These are phyloP conservation scores for Drosophila mimica DNA, from an alignment of 2,888 invertebrate species.

Conservation along the genomic window DNA sequence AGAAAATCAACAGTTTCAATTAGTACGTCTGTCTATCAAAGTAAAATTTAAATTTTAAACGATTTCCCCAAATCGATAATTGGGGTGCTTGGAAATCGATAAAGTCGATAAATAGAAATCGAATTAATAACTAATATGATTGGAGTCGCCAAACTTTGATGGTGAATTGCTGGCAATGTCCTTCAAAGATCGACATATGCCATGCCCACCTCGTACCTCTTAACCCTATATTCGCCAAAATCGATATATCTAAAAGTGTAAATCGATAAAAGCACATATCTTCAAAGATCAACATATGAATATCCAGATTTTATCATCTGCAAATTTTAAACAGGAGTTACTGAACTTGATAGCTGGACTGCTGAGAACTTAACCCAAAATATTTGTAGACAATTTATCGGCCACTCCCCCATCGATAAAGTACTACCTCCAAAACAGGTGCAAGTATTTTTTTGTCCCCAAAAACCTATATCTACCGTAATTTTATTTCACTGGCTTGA, in stretches of 20 bases:
- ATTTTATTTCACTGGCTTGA: background rate
- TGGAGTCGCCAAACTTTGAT: background rate
- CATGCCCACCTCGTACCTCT: background rate
- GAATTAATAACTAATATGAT: background rate
- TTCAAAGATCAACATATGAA: background rate
- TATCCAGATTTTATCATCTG: background rate
- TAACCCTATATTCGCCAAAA: background rate
- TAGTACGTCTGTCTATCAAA: background rate
- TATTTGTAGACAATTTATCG: background rate
- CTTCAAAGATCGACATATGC: background rate
- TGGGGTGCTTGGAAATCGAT: background rate
- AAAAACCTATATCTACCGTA: background rate
- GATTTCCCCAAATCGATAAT: too few species aligned
- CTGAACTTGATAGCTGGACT: background rate
- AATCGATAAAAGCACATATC: background rate
- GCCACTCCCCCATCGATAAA: too few species aligned
- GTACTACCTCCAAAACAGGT: background rate
- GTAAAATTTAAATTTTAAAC: too few species aligned
- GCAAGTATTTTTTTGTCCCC: background rate
- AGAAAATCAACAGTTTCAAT: background rate
- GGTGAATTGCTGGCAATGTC: background rate
- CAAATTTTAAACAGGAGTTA: background rate
- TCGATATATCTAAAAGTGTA: background rate
- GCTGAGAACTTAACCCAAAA: background rate
- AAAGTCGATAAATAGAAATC: background rate